Base-by-base conservation (phyloP, 2,797 vertebrate genomes). In the Emydoidea blandingii region DNA sequence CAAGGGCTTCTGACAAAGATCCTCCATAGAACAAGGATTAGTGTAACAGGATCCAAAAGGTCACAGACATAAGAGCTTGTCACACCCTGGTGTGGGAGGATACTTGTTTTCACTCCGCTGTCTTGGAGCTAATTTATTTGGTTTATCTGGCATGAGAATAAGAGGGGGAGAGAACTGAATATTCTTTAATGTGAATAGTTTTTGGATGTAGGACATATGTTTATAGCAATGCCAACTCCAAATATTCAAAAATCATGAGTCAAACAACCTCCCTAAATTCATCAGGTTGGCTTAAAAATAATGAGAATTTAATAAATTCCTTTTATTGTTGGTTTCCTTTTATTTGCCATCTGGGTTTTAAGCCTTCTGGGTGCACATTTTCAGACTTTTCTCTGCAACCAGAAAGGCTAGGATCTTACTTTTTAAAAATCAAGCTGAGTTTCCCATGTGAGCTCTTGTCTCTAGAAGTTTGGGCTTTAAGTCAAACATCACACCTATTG, bases 1-100 rank as follows among this genome's bases (percentile, higher is more conserved):
- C 94, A 97, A 97, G 93, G 96, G 96, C 96, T 54, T 91, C 81
- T 97, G 97, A 97, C 97, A 95, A 96, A 96, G 86, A 86, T 65
- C 31, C 1, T 92, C 88, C 44, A 29, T 62, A 94, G 89, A 96
- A 79, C 93, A 86, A 84, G 88, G 94, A 88, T 92, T 93, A 91
- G 72, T 88, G 74, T 91, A 95, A 94, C 0, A 0, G 78, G 89
- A 93, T 96, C 91, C 88, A 95, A 91, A 96, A 97, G 92, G 95
- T 98, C 54, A 79, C 41, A 57, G 91, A 59, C 97, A 96, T 96
- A 91, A 49, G 50, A 93, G 81, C 49, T 94, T 76, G 84, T 91
- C 52, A 83, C 82, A 93, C 86, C n/a, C 37, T 94, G 68, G 1
- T 41, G 41, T 14, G 18, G n/a, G 62, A 92, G 27, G 56, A 74